Evolutionary conservation across 1,140 invertebrate genomes (phyloP).

Genomic region (Monomorium pharaonis): DNA sequence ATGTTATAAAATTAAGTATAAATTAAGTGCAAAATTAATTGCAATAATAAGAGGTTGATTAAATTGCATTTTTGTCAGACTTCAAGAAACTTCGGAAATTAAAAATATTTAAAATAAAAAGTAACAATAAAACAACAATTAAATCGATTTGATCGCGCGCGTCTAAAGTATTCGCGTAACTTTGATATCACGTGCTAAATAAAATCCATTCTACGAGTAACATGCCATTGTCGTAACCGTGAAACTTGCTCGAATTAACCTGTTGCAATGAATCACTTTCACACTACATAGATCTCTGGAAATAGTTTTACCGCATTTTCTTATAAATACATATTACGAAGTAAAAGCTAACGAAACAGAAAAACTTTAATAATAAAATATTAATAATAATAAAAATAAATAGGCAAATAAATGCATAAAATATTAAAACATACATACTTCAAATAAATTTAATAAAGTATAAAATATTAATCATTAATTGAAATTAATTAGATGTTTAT

Average conservation of each 20-base stretch:
- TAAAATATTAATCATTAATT: background rate
- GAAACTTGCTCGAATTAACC: constrained; percentile 6
- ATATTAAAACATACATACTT: background rate
- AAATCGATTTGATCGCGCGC: constrained; percentile 58
- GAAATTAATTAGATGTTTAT: background rate
- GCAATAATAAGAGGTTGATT: background rate
- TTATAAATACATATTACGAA: background rate
- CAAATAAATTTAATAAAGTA: background rate
- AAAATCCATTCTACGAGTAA: constrained; percentile 47
- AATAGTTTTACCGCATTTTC: background rate
- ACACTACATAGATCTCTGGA: background rate
- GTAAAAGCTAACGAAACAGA: background rate
- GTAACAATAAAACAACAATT: constrained; percentile 10
- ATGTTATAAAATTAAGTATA: background rate
- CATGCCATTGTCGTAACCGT: constrained; percentile 7
- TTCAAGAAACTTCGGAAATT: background rate
- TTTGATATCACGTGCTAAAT: background rate
- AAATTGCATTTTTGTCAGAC: background rate
- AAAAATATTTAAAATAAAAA: background rate
- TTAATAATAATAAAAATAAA: background rate
- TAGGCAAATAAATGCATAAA: background rate
- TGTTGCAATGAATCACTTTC: constrained; percentile 13
- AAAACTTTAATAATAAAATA: background rate
- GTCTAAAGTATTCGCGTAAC: constrained; percentile 21
- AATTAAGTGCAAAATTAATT: constrained; percentile 16